phyloP scores from a whole-genome alignment of 2,797 vertebrate genomes.

The Lacerta viridis region DNA sequence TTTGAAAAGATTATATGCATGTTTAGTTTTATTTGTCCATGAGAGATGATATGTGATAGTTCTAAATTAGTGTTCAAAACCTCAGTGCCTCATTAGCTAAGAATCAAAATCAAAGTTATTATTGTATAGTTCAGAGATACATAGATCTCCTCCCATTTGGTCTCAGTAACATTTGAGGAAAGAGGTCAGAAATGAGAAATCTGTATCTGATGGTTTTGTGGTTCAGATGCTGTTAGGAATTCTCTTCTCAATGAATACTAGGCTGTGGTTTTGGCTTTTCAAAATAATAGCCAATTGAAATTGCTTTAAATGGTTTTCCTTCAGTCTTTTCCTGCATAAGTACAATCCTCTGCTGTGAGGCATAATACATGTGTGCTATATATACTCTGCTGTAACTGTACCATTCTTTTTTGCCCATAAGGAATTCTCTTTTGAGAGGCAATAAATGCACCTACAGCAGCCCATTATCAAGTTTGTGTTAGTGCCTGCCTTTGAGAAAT shows the following conservation, averaged over 20 bases:
- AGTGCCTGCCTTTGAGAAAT: background rate
- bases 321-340: accelerated
- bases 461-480: background rate
- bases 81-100: too few species aligned
- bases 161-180: background rate
- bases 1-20: too few species aligned
- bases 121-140: background rate
- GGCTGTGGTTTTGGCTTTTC: background rate
- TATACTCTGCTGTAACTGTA: background rate
- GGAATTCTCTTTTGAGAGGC: background rate
- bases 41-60: too few species aligned
- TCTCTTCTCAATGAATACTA: background rate
- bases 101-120: background rate
- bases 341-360: background rate
- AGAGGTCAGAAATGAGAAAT: background rate
- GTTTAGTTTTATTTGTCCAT: too few species aligned
- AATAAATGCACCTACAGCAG: background rate
- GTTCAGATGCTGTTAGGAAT: accelerated
- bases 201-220: background rate
- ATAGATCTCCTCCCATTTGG: background rate
- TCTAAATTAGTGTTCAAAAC: too few species aligned
- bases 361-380: background rate
- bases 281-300: background rate
- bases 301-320: background rate
- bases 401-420: background rate